Conservation (phyloP, 2,113 vertebrate genomes). For the Laticauda colubrina region DNA sequence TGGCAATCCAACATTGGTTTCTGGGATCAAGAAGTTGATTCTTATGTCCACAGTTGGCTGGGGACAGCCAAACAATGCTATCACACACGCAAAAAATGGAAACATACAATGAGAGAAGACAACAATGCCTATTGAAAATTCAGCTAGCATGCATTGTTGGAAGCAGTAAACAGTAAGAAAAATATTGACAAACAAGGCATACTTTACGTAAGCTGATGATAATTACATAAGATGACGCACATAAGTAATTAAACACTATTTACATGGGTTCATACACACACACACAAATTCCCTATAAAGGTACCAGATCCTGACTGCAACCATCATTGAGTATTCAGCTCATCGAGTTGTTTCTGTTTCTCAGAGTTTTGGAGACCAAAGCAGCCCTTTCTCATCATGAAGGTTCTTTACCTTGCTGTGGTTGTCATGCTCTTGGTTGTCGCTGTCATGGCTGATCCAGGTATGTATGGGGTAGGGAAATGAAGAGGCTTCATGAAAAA, state of each 20-base stretch:
- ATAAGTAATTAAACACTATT: neutral
- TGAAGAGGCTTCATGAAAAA: neutral
- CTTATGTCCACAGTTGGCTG: neutral
- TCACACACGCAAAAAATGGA: neutral
- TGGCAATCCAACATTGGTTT: neutral
- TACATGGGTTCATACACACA: neutral
- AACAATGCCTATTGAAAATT: conserved; percentile 3
- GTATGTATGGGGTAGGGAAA: neutral
- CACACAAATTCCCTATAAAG: neutral
- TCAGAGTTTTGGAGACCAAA: neutral
- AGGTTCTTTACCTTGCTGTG: conserved; percentile 5
- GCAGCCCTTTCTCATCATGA: neutral
- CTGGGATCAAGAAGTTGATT: neutral
- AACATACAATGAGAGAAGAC: rapidly evolving
- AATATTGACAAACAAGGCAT: neutral
- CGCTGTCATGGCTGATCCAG: neutral
- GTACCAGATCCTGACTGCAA: neutral
- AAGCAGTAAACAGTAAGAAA: neutral
- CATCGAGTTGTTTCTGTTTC: neutral
- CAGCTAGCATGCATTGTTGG: neutral
- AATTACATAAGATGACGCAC: neutral
- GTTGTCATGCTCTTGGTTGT: neutral
- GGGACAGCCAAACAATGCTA: neutral
- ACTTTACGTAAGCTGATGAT: neutral
- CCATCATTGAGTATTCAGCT: neutral